Evolutionary conservation across 2,797 vertebrate species (phyloP), one percentile per base, ranked within the genome.

Genomic region (Melanogrammus aeglefinus): DNA sequence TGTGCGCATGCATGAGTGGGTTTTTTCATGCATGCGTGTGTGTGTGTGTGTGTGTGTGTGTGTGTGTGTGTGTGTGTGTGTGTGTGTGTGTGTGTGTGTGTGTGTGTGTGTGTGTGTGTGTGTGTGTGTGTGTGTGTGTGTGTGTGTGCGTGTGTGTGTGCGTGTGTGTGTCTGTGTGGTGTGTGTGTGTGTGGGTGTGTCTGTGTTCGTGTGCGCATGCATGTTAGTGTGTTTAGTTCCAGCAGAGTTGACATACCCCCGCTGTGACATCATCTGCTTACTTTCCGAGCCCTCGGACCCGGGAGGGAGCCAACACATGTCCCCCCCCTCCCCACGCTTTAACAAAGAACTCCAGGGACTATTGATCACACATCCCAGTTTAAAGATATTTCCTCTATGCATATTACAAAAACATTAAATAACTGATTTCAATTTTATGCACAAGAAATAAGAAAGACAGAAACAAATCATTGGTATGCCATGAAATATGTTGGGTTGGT

Each of bases 1-100:
- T 10, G 8, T 41, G 39, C 13, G 9, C 9, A 9, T 12, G 5
- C 13, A 10, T 41, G 39, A 1, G 9, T 41, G 39, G 6, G 18
- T 57, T 18, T 14, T 3, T 47, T 1, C 21, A 18, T 21, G 16
- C 5, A 18, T 47, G 47, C 24, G 31, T 82, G 79, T 72, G 31
- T 81, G 66, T 70, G 51, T 83, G 73, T 80, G 38, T 78, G 70
- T 74, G 71, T 75, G 74, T 76, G 29, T 66, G 76, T 81, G 76
- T 66, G 9, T 31, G 69, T 35, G 35, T 35, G 3, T 35, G 35
- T 35, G 35, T 35, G 35, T 35, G 5, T 35, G 35, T 35, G 35
- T 71, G 70, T 71, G 27, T 33, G 70, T 29, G 70, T 71, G 29
- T 29, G 70, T 4, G 35, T 35, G 3, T 35, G 3, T 35, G 35